Conservation (phyloP, 2,888 invertebrate genomes). For the Amphipoea lucens region DNA sequence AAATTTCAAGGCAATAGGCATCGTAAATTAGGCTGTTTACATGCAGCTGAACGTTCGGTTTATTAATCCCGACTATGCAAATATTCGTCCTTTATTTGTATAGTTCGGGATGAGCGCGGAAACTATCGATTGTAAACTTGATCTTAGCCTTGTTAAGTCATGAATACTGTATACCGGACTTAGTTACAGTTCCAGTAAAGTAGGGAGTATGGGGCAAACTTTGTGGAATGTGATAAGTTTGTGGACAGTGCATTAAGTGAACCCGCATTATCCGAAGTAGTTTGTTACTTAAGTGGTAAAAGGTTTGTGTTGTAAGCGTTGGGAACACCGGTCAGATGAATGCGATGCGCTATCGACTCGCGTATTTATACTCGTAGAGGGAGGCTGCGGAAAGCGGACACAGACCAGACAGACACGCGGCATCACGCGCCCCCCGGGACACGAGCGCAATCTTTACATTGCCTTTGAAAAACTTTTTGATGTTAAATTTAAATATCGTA, state of each 20-base stretch:
- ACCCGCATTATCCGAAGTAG: constrained; percentile 46
- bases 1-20: constrained; percentile 48
- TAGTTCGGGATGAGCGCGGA: constrained; percentile 17
- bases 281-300: constrained; percentile 63
- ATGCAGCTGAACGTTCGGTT: constrained; percentile 17
- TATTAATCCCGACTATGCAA: constrained; percentile 28
- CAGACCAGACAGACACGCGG: constrained; percentile 66
- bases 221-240: constrained; percentile 56
- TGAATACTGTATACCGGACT: constrained; percentile 44
- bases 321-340: constrained; percentile 71
- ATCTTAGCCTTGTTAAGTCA: constrained; percentile 43
- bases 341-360: constrained; percentile 80
- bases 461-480: constrained; percentile 61
- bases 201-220: constrained; percentile 39
- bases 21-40: constrained; percentile 39
- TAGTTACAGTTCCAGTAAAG: constrained; percentile 40
- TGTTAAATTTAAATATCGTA: constrained; percentile 44
- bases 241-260: constrained; percentile 50
- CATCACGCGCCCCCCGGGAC: constrained; percentile 28
- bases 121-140: constrained; percentile 54
- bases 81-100: constrained; percentile 29
- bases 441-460: constrained; percentile 57
- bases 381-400: constrained; percentile 69
- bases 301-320: constrained; percentile 69
- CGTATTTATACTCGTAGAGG: constrained; percentile 78